Percentiles rank a stretch among this genome's conserved stretches.
Evolutionary conservation across 2,888 invertebrate species (phyloP).

Genomic region (Scaptomyza reducta): DNA sequence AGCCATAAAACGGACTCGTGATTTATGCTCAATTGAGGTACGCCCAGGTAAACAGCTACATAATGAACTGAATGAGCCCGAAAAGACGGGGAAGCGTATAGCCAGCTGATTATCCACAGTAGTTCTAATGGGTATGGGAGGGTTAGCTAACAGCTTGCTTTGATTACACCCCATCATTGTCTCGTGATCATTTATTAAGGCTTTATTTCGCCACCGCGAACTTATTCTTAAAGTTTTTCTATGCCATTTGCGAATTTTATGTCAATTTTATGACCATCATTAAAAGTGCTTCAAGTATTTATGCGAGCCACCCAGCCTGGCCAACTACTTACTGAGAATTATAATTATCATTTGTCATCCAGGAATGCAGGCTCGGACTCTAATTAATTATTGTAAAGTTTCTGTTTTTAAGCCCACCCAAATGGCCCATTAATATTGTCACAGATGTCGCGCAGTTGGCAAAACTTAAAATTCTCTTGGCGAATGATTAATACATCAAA

Average conservation of each 20-base stretch:
- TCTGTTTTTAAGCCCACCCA: constrained; percentile 44
- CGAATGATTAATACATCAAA: constrained; percentile 71
- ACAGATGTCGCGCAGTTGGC: constrained; percentile 69
- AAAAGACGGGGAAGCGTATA: not conserved
- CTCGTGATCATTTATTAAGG: constrained; percentile 63
- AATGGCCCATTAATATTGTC: constrained; percentile 74
- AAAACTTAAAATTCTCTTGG: constrained; percentile 22
- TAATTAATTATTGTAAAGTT: constrained; percentile 80
- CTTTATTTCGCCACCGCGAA: constrained; percentile 1
- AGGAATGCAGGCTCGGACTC: constrained; percentile 37
- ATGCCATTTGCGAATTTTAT: constrained; percentile 22
- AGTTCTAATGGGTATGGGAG: constrained; percentile 14
- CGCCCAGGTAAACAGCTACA: constrained; percentile 71
- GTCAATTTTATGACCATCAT: constrained; percentile 72
- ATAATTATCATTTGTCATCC: constrained; percentile 79
- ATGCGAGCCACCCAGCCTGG: constrained; percentile 12
- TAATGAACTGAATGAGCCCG: constrained; percentile 67
- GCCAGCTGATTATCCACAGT: constrained; percentile 26
- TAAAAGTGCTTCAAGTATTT: constrained; percentile 55
- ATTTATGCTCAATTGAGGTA: constrained; percentile 74
- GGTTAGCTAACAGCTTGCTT: constrained; percentile 43
- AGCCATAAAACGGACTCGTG: constrained; percentile 69
- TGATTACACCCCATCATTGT: constrained; percentile 55
- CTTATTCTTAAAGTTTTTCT: constrained; percentile 27
- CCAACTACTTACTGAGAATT: constrained; percentile 50